Evolutionary conservation across 2,888 invertebrate species (phyloP), one percentile per base, ranked within the genome.

Genomic region (Nomada lathburiana): DNA sequence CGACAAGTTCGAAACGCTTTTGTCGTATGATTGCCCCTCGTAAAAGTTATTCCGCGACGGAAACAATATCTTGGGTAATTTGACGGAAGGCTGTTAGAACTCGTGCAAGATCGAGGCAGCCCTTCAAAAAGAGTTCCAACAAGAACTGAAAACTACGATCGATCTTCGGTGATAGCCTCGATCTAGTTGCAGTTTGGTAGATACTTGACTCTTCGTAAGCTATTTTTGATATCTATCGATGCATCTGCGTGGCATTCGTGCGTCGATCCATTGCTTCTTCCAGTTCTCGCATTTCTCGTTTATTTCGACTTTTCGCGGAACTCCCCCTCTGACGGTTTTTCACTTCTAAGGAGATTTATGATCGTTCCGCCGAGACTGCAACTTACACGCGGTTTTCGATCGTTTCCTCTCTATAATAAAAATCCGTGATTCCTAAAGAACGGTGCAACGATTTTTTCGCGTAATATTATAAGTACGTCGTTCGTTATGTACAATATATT

Each of bases 221-320:
- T 86, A 81, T 84, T 82, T 82, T 76, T 78, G 70, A 86, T 84
- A 79, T 84, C 84, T 67, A 65, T 86, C 44, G 76, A 81, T 79
- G 78, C 67, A 77, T 83, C 74, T 71, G 63, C 60, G 55, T 67
- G 42, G 29, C 55, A 73, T 62, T 73, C 60, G 71, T 62, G 16
- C 53, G 29, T 20, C 65, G 64, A 67, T 63, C 52, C 29, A 36
- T 36, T 9, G 36, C 47, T 55, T 36, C 60, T 42, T 63, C 53
- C 52, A 20, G 11, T 60, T 57, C 68, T 53, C 57, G 47, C 64
- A 36, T 76, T 67, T 50, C 67, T 63, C 68, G 68, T 72, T 76
- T 69, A 80, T 42, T 76, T 60, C 67, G 71, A 80, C 76, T 69
- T 80, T 63, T 64, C 75, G 50, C 18, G 53, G 11, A 50, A 67